Conservation (phyloP, 1,140 invertebrate genomes). For the Microvelia longipes region DNA sequence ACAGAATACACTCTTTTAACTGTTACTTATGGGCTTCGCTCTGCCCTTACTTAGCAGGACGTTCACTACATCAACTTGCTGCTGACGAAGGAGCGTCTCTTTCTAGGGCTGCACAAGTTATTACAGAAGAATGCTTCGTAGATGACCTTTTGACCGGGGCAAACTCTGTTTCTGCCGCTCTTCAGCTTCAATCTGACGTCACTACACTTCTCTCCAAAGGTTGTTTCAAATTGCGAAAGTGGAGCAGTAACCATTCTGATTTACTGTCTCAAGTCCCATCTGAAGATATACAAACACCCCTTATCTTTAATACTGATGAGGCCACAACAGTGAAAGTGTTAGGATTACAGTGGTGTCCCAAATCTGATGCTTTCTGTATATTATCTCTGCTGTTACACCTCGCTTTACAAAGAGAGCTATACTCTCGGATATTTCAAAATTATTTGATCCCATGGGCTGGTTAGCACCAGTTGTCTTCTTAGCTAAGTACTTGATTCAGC, state of each 20-base stretch:
- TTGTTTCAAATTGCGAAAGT: conserved; percentile 18
- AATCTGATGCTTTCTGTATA: background rate
- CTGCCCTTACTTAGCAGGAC: conserved; percentile 26
- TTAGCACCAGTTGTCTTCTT: background rate
- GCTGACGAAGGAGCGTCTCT: conserved; percentile 19
- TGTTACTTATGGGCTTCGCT: too few relatives aligned
- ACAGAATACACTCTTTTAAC: conserved; percentile 24
- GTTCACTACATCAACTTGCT: conserved; percentile 24
- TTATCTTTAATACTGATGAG: background rate
- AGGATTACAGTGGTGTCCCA: background rate
- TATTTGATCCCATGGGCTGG: conserved; percentile 3
- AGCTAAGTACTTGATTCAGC: background rate
- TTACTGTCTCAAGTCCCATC: conserved; percentile 1
- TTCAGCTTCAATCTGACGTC: conserved; percentile 14
- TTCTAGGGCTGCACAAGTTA: conserved; percentile 20
- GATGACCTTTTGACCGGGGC: conserved; percentile 31
- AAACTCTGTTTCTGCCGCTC: conserved; percentile 13
- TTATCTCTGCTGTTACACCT: background rate
- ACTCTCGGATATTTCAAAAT: background rate
- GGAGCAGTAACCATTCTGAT: conserved; percentile 1
- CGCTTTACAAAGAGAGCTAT: background rate
- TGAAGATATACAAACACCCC: background rate
- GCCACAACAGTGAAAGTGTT: background rate
- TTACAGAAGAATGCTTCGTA: conserved; percentile 30
- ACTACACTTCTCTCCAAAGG: conserved; percentile 11